These are phyloP conservation scores for Helarctos malayanus DNA, from an alignment of 2,797 vertebrate genomes.

Conservation along the genomic window DNA sequence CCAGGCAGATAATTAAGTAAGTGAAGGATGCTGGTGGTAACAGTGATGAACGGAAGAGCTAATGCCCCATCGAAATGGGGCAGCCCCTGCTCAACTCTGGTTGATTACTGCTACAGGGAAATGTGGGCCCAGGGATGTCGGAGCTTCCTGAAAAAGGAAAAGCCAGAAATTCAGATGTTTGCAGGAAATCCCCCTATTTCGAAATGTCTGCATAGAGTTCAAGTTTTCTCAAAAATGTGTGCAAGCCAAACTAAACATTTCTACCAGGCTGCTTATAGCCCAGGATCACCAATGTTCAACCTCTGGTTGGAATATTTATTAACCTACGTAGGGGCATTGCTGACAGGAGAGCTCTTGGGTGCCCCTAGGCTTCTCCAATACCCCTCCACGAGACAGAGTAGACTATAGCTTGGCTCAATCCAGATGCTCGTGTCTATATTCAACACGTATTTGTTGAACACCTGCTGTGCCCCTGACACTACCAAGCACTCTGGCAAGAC, in stretches of 20 bases:
- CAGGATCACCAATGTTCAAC: constrained; percentile 25
- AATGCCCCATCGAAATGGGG: neutral
- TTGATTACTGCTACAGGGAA: constrained; percentile 18
- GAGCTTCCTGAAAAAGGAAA: constrained; percentile 18
- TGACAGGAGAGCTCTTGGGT: neutral
- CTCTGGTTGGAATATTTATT: constrained; percentile 40
- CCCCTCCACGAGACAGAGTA: neutral
- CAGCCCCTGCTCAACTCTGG: neutral
- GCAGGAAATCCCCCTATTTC: constrained; percentile 43
- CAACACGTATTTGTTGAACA: neutral
- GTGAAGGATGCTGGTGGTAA: neutral
- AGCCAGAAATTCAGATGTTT: constrained; percentile 58
- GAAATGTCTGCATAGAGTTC: constrained; percentile 32
- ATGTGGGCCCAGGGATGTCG: neutral
- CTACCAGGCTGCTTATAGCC: neutral
- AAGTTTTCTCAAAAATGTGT: neutral
- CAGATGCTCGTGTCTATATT: constrained; percentile 8
- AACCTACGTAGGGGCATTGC: neutral
- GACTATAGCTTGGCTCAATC: constrained; percentile 4
- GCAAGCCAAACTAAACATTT: constrained; percentile 35
- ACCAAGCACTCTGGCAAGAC: neutral
- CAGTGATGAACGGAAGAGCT: constrained; percentile 60
- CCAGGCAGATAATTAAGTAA: constrained; percentile 63
- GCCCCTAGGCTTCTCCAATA: constrained; percentile 29
- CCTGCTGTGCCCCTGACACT: neutral